Base-by-base conservation (phyloP, 2,113 vertebrate species). In the Craseonycteris thonglongyai region DNA sequence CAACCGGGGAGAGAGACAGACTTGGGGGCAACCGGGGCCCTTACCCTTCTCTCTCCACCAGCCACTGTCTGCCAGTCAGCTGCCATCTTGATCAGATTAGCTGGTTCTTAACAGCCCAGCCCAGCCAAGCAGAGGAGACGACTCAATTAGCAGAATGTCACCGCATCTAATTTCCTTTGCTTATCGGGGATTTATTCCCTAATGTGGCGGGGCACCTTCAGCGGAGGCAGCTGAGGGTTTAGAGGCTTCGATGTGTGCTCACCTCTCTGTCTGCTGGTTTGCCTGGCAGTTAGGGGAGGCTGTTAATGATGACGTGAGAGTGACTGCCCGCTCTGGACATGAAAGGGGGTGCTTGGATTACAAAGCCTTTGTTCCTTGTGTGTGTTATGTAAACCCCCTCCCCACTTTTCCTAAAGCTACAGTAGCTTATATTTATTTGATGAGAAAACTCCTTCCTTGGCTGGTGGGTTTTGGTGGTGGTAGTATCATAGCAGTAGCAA, bases 31-130 rank as follows among this genome's bases (percentile, higher is more conserved):
- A n/a, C 26, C 40, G 54, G n/a, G 71, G 72, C 28, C 51, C 49
- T 63, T 69, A 5, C 22, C 78, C 28, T 85, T 72, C 42, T 80
- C 42, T 80, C 71, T 85, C 49, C 22, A 5, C 2, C 47, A 82
- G 88, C 97, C 95, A 26, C 81, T 80, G 2, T n/a, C 97, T 98
- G 97, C 97, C 97, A 97, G 90, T 96, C 98, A 98, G 68, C 97
- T 96, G 96, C 98, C 99, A 97, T 99, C 99, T 99, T 99, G 99
- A 99, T 99, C 98, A 99, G 99, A 99, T 99, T 99, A 99, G 98
- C 98, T 98, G 98, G 98, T 99, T 99, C 99, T 99, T 99, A 99
- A 99, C 99, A 99, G 98, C 98, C 98, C 98, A 98, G 98, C 98
- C 98, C 98, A 98, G 98, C 98, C 98, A 98, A 98, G 98, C 98